Conservation (phyloP, 2,797 vertebrate genomes). For the Lepus townsendii region DNA sequence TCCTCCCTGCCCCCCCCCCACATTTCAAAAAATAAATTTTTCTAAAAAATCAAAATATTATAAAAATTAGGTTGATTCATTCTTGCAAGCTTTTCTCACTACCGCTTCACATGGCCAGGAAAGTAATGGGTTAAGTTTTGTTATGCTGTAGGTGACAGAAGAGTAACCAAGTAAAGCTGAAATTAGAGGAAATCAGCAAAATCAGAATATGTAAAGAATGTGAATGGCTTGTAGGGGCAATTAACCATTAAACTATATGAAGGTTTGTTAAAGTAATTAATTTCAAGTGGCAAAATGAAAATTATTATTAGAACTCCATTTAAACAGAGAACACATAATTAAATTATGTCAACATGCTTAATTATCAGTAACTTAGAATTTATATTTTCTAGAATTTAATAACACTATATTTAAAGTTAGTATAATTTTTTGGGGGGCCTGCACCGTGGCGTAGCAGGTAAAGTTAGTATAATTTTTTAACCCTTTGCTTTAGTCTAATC, state of each 20-base stretch:
- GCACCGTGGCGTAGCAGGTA: background rate
- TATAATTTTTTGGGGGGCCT: background rate
- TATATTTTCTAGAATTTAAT: background rate
- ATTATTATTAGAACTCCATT: background rate
- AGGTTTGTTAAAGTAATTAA: slow-evolving; percentile 5
- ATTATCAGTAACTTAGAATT: background rate
- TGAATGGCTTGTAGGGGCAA: background rate
- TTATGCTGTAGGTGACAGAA: background rate
- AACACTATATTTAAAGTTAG: background rate
- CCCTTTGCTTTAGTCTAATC: background rate
- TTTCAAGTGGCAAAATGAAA: slow-evolving; percentile 33
- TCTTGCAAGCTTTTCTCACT: background rate
- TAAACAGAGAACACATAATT: background rate
- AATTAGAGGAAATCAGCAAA: slow-evolving; percentile 9
- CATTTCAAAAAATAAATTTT: no score
- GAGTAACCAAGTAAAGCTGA: background rate
- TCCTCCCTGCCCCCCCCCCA: no score
- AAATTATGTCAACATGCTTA: background rate
- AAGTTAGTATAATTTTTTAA: background rate
- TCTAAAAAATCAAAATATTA: no score
- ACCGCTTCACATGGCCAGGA: background rate
- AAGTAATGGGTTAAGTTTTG: background rate
- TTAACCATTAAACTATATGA: slow-evolving; percentile 15
- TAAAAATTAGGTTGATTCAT: background rate
- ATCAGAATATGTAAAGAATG: background rate